phyloP scores from a whole-genome alignment of 2,113 vertebrate genomes.

The Andinoacara biseriatus region DNA sequence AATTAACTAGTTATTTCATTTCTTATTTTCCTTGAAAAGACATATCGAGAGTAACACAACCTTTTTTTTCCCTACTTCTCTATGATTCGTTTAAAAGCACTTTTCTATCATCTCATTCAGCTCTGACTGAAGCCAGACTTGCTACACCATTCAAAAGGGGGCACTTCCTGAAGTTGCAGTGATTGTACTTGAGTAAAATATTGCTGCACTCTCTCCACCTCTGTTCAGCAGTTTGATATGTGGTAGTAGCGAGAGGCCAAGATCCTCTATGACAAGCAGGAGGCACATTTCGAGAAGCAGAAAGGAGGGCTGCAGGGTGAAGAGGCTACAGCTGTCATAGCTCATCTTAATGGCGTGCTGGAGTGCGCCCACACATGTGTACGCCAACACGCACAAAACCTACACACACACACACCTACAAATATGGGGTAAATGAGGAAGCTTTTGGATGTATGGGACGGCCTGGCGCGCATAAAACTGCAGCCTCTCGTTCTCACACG shows the following conservation, averaged over 20 bases:
- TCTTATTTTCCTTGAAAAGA: slow-evolving; percentile 40
- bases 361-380: slow-evolving; percentile 41
- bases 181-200: slow-evolving; percentile 64
- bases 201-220: slow-evolving; percentile 60
- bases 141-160: slow-evolving; percentile 28
- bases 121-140: slow-evolving; percentile 25
- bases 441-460: slow-evolving; percentile 59
- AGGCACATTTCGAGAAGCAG: slow-evolving; percentile 64
- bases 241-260: slow-evolving; percentile 63
- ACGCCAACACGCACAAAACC: not conserved
- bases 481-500: not conserved
- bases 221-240: slow-evolving; percentile 69
- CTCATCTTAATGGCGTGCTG: slow-evolving; percentile 71
- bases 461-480: slow-evolving; percentile 27
- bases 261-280: slow-evolving; percentile 66
- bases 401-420: slow-evolving; percentile 41
- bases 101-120: slow-evolving; percentile 39
- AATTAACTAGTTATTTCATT: slow-evolving; percentile 54
- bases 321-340: slow-evolving; percentile 80
- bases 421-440: slow-evolving; percentile 57
- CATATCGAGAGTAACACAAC: slow-evolving; percentile 36
- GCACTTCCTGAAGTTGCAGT: slow-evolving; percentile 52
- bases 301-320: slow-evolving; percentile 67
- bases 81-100: slow-evolving; percentile 45
- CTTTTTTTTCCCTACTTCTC: slow-evolving; percentile 30